Percentiles rank a stretch among this genome's conserved stretches.
Conservation (phyloP, 2,113 vertebrate species). For the Eptesicus fuscus region DNA sequence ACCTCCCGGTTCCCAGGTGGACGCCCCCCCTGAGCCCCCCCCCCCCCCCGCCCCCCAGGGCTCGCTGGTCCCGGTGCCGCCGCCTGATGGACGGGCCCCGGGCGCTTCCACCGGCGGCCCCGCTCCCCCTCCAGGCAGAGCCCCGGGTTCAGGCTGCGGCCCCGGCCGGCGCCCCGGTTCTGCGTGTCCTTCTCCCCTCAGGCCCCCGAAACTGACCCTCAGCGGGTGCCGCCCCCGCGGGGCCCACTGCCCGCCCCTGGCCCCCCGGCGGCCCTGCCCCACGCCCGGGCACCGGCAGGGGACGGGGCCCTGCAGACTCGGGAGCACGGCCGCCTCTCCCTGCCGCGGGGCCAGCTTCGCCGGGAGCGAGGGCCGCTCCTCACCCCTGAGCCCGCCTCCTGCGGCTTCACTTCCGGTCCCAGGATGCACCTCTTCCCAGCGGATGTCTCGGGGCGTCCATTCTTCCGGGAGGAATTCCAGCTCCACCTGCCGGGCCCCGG, state of each 20-base stretch:
- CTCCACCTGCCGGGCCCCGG: background rate
- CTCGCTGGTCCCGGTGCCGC: background rate
- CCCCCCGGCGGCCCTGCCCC: background rate
- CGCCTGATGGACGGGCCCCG: no score
- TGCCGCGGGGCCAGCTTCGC: no score
- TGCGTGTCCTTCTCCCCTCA: background rate
- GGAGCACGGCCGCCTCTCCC: background rate
- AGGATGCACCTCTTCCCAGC: slow-evolving; percentile 15
- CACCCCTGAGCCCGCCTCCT: background rate
- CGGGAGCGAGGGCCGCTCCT: no score
- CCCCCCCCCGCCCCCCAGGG: no score
- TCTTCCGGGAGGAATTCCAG: slow-evolving; percentile 47
- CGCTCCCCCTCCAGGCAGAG: background rate
- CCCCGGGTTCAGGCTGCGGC: fast-evolving
- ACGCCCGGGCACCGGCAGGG: background rate
- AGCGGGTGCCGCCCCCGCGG: fast-evolving
- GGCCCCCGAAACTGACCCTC: background rate
- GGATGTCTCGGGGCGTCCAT: slow-evolving; percentile 12
- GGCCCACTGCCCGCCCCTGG: background rate
- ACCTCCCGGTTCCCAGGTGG: no score
- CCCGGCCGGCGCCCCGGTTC: background rate
- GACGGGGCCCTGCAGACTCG: background rate
- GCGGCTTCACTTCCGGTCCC: slow-evolving; percentile 41
- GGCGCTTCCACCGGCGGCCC: no score
- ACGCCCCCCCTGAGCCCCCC: no score